These are phyloP conservation scores for Triplophysa yarkandensis DNA, from an alignment of 2,797 vertebrate genomes.

Conservation along the genomic window DNA sequence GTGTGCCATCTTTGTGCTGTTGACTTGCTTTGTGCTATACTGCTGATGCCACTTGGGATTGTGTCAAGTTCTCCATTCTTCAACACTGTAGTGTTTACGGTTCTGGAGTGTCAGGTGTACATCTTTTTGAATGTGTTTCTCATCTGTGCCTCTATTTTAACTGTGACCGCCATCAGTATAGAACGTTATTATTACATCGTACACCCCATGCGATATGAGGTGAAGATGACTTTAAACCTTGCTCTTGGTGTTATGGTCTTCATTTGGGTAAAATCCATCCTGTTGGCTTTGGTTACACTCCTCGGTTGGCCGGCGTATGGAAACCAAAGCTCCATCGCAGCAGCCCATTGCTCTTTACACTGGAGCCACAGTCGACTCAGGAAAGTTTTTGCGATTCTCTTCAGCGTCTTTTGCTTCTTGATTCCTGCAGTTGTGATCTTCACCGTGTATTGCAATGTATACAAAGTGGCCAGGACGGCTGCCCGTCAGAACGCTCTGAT, in stretches of 20 bases:
- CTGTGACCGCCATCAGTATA: slow-evolving; percentile 87
- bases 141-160: slow-evolving; percentile 88
- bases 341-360: slow-evolving; percentile 79
- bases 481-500: slow-evolving; percentile 77
- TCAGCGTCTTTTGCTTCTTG: slow-evolving; percentile 82
- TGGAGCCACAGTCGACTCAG: slow-evolving; percentile 83
- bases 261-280: slow-evolving; percentile 84
- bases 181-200: slow-evolving; percentile 93
- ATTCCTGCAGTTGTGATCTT: slow-evolving; percentile 86
- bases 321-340: slow-evolving; percentile 76
- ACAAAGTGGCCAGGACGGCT: slow-evolving; percentile 87
- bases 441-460: slow-evolving; percentile 85
- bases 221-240: slow-evolving; percentile 86
- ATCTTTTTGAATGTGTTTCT: slow-evolving; percentile 86
- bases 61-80: slow-evolving; percentile 84
- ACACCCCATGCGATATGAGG: slow-evolving; percentile 89
- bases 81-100: slow-evolving; percentile 78
- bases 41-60: slow-evolving; percentile 90
- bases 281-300: slow-evolving; percentile 80
- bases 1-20: slow-evolving; percentile 90
- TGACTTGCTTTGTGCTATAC: slow-evolving; percentile 87
- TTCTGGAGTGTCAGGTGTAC: slow-evolving; percentile 81
- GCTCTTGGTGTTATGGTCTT: slow-evolving; percentile 77
- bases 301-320: slow-evolving; percentile 79
- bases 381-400: slow-evolving; percentile 81